Evolutionary conservation across 2,888 invertebrate species (phyloP), one percentile per base, ranked within the genome.

Genomic region (Oscheius myriophilus): DNA sequence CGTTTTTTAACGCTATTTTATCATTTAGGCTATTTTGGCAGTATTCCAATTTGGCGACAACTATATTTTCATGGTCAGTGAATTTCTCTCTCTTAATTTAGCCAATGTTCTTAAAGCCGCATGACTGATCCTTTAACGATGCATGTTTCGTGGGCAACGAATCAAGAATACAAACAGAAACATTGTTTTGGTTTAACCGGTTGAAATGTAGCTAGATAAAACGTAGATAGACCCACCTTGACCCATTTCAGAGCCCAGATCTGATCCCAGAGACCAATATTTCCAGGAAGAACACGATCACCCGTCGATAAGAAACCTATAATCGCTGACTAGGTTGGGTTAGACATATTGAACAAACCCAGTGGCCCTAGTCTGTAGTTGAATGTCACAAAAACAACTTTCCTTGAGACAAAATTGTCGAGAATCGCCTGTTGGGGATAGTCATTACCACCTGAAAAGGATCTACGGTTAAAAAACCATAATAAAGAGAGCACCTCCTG

Each of bases 361-460:
- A 96, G 89, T 64, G 94, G 94, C 12, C 96, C 96, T 0, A 96
- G 90, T 33, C 96, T 91, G 87, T 96, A 96, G 88, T 96, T 96
- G 79, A 96, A 90, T 0, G 95, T 93, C 0, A 96, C 95, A 1
- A 96, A 94, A 2, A 95, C 92, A 0, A 96, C 75, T 75, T 93
- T 91, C 85, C 95, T 94, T 88, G 83, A 79, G 58, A 87, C 86
- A 73, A 86, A 86, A 74, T 86, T 85, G 70, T 82, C 81, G 52
- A 86, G 75, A 71, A 85, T 85, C 41, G 85, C 84, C 68, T 72
- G 75, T 69, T 81, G 80, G 25, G 79, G 77, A 55, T 76, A 75
- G 72, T 81, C 80, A 58, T 71, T 76, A 51, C 79, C 79, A 62
- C 73, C 58, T 58, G 21, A 45, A 58, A 21, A 1, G n/a, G n/a